Evolutionary conservation across 1,140 invertebrate genomes (phyloP), one percentile per base, ranked within the genome.

Genomic region (Bombus sylvicola): DNA sequence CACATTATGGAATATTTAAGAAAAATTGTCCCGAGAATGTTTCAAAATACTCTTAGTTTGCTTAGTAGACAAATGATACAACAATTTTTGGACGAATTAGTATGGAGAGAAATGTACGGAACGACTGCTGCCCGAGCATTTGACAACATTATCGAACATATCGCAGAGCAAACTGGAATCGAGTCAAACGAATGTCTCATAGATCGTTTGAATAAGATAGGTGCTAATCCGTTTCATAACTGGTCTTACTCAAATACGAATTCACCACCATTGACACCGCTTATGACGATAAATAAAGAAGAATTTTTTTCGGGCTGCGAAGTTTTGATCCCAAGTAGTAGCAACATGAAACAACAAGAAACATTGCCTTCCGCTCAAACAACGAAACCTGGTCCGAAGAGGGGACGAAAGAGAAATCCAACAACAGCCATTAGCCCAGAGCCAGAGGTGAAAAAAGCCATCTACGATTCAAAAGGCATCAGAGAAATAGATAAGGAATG

Each of bases 1-100:
- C 97, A 97, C 59, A 97, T 98, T 10, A 98, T 98, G 98, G 97
- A 98, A 79, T 98, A 98, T 93, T 93, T 98, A 62, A 95, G 98
- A 66, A 96, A 97, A 85, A 97, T 98, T 83, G 97, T 98, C 9
- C 98, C 98, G 0, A 96, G 98, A 92, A 98, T 98, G 98, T 98
- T 98, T 94, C 97, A 98, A 95, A 98, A 98, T 93, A 98, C 98
- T 0, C 93, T 98, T 13, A 98, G 97, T 34, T 94, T 98, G 78
- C 95, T 98, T 0, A 98, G 97, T 10, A 95, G 97, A 74, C 97
- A 97, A 93, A 97, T 98, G 93, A 98, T 98, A 91, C 98, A 98
- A 92, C 97, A 98, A 92, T 98, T 98, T 93, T 94, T 99, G 66
- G 98, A 98, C 92, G 98, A 99, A 93, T 94, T 99, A 9, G 97